phyloP scores from a whole-genome alignment of 2,113 vertebrate species.

The Ptychochromis oligacanthus region DNA sequence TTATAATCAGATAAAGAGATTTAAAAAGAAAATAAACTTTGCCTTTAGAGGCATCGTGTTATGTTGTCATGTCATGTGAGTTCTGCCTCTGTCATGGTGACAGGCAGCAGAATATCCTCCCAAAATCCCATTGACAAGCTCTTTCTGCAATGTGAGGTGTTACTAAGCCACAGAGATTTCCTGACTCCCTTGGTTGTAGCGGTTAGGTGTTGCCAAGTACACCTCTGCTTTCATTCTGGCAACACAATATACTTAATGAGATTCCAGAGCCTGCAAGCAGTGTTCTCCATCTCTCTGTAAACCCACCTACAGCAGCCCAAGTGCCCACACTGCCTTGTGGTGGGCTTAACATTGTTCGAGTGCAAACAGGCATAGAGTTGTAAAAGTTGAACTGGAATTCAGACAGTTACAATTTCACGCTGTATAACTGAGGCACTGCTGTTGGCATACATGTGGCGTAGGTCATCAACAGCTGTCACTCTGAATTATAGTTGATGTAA shows the following conservation, averaged over 20 bases:
- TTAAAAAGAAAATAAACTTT: background rate
- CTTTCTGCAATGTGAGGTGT: constrained; percentile 43
- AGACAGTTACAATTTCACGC: constrained; percentile 60
- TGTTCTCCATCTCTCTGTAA: constrained; percentile 23
- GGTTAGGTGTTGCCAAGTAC: constrained; percentile 54
- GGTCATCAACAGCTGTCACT: constrained; percentile 63
- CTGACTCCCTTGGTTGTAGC: constrained; percentile 38
- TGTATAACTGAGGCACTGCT: constrained; percentile 49
- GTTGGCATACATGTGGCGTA: constrained; percentile 29
- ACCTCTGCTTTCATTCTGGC: constrained; percentile 66
- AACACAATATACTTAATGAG: constrained; percentile 60
- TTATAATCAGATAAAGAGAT: background rate
- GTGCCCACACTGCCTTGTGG: constrained; percentile 49
- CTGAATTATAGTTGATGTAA: constrained; percentile 61
- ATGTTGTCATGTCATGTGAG: constrained; percentile 17
- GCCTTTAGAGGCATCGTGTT: background rate
- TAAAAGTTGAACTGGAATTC: constrained; percentile 59
- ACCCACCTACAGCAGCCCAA: constrained; percentile 43
- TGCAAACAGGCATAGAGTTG: constrained; percentile 55
- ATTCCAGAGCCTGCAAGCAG: constrained; percentile 58
- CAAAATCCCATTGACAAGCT: constrained; percentile 55
- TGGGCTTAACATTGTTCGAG: constrained; percentile 50
- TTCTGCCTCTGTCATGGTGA: constrained; percentile 22
- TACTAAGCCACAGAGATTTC: constrained; percentile 54
- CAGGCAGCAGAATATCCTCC: constrained; percentile 42